These are phyloP conservation scores for Aradophagus sp. DNA, from an alignment of 1,140 invertebrate species.

Conservation along the genomic window DNA sequence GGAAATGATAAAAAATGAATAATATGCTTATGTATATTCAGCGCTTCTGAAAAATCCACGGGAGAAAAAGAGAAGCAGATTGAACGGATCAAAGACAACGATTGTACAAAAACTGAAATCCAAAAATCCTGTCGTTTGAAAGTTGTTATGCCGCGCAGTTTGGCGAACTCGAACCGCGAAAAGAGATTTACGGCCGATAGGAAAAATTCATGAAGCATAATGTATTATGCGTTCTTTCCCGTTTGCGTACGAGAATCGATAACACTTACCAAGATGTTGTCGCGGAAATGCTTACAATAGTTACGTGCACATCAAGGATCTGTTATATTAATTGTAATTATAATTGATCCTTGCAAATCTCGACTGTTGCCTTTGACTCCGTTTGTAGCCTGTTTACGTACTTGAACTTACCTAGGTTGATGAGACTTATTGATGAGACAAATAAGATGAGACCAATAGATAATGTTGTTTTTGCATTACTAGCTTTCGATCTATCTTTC, in stretches of 20 bases:
- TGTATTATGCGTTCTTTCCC: constrained; percentile 13
- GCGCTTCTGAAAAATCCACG: constrained; percentile 15
- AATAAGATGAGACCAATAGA: too few species aligned
- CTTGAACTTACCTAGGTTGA: constrained; percentile 25
- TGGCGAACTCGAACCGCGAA: constrained; percentile 3
- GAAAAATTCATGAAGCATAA: constrained; percentile 34
- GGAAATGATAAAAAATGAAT: constrained; percentile 32
- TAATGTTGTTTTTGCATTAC: too few species aligned
- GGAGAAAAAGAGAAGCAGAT: too few species aligned
- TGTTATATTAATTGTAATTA: constrained; percentile 40
- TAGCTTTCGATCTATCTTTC: too few species aligned
- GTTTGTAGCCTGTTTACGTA: too few species aligned
- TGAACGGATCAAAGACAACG: not conserved
- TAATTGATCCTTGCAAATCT: too few species aligned
- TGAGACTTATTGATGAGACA: too few species aligned
- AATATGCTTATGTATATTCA: constrained; percentile 27
- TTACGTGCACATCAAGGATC: constrained; percentile 9
- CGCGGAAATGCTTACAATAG: constrained; percentile 1
- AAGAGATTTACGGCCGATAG: constrained; percentile 13
- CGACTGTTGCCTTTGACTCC: too few species aligned
- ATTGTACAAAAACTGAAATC: constrained; percentile 6
- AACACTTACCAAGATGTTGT: constrained; percentile 7
- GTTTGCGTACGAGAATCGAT: constrained; percentile 4
- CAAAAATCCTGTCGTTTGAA: constrained; percentile 34
- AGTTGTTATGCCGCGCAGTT: constrained; percentile 40